A percentile compares a stretch with the other conserved stretches of the same genome.
These are phyloP conservation scores for Acanthosepion pharaonis DNA, from an alignment of 2,888 invertebrate species.

Conservation along the genomic window DNA sequence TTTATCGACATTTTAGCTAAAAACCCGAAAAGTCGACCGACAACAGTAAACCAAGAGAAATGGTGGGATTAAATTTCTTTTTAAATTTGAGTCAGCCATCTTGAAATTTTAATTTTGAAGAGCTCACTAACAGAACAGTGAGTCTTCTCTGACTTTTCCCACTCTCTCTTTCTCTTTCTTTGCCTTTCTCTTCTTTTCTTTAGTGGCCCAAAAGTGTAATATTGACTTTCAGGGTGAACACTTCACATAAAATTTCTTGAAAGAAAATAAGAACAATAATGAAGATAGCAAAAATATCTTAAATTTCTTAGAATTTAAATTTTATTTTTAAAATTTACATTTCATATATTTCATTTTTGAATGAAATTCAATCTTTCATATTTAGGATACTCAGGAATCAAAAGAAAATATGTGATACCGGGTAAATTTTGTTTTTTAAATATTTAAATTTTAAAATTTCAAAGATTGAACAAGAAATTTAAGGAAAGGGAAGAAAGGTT, in stretches of 20 bases:
- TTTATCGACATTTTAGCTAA: neutral
- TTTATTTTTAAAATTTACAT: neutral
- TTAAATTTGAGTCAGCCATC: constrained; percentile 46
- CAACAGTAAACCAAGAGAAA: neutral
- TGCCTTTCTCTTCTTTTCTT: neutral
- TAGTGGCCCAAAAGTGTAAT: neutral
- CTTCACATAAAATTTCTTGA: constrained; percentile 8
- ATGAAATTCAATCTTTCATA: neutral
- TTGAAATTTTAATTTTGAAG: constrained; percentile 46
- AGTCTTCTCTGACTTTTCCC: constrained; percentile 16
- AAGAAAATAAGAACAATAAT: neutral
- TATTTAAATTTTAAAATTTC: neutral
- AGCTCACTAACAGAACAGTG: constrained; percentile 37
- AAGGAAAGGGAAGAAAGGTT: neutral
- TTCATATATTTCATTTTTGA: neutral
- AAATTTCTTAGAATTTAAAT: neutral
- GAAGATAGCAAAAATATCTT: neutral
- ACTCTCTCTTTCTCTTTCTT: neutral
- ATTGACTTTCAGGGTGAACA: constrained; percentile 14
- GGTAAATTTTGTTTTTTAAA: neutral
- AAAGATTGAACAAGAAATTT: neutral
- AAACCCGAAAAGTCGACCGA: neutral
- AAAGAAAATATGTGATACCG: neutral
- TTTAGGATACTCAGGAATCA: neutral
- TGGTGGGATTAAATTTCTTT: constrained; percentile 43